Conservation (phyloP, 1,140 invertebrate species). For the Ridgeia piscesae region DNA sequence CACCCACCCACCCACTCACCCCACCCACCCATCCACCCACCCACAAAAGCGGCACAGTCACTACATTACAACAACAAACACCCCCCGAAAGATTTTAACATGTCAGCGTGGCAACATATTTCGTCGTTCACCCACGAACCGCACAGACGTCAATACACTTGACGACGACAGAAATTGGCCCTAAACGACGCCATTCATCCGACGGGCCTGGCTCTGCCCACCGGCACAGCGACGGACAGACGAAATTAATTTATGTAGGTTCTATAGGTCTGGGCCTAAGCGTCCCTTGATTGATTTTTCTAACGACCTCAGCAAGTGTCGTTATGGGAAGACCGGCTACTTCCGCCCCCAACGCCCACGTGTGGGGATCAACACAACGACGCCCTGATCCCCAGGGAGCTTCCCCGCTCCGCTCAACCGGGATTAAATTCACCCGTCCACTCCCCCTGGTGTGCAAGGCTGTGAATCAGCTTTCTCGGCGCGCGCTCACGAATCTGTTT, state of each 20-base stretch:
- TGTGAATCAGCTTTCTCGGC: background rate
- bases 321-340: background rate
- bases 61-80: too few species aligned
- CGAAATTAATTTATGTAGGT: background rate
- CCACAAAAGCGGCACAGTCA: too few species aligned
- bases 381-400: background rate
- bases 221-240: background rate
- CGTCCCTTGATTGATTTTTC: background rate
- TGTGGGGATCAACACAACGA: background rate
- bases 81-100: too few species aligned
- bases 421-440: background rate
- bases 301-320: background rate
- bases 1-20: too few species aligned
- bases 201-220: background rate
- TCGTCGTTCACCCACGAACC: too few species aligned
- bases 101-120: too few species aligned
- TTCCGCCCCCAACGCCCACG: background rate
- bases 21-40: too few species aligned
- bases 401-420: background rate
- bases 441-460: background rate
- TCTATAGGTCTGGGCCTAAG: background rate
- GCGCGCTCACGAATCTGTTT: background rate
- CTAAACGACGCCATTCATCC: background rate
- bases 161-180: background rate
- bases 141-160: background rate